Evolutionary conservation across 2,888 invertebrate genomes (phyloP).

Genomic region (Trissolcus japonicus): DNA sequence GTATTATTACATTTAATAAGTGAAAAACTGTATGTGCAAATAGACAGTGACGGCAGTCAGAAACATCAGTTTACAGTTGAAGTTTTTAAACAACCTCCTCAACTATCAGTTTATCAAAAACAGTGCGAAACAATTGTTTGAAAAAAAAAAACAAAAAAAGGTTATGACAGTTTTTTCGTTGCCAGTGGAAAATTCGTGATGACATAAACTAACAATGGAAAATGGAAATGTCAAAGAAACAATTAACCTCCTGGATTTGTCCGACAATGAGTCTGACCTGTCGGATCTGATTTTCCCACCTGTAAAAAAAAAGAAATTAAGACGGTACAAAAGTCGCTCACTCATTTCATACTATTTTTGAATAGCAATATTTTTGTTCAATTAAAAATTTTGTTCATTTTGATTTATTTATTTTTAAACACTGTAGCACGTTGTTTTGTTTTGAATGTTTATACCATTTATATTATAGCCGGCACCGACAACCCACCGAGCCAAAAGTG

Average conservation of each 20-base stretch:
- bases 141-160: constrained; percentile 2
- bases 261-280: constrained; percentile 80
- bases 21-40: too few relatives aligned
- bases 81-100: background rate
- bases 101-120: background rate
- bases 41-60: too few relatives aligned
- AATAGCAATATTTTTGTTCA: background rate
- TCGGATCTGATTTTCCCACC: constrained; percentile 79
- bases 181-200: constrained; percentile 6
- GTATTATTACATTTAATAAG: too few relatives aligned
- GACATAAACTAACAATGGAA: constrained; percentile 64
- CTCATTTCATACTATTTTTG: background rate
- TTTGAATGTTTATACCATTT: background rate
- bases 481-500: constrained; percentile 58
- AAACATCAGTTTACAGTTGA: too few relatives aligned
- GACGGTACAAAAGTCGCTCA: constrained; percentile 74
- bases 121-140: background rate
- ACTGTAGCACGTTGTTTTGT: too few relatives aligned
- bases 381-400: background rate
- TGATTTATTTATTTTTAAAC: background rate
- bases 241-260: constrained; percentile 81
- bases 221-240: constrained; percentile 79
- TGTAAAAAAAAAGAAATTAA: constrained; percentile 79
- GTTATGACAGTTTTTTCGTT: constrained; percentile 40
- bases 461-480: constrained; percentile 63